Evolutionary conservation across 1,140 invertebrate species (phyloP), one percentile per base, ranked within the genome.

Genomic region (Drosophila nigrodunni): DNA sequence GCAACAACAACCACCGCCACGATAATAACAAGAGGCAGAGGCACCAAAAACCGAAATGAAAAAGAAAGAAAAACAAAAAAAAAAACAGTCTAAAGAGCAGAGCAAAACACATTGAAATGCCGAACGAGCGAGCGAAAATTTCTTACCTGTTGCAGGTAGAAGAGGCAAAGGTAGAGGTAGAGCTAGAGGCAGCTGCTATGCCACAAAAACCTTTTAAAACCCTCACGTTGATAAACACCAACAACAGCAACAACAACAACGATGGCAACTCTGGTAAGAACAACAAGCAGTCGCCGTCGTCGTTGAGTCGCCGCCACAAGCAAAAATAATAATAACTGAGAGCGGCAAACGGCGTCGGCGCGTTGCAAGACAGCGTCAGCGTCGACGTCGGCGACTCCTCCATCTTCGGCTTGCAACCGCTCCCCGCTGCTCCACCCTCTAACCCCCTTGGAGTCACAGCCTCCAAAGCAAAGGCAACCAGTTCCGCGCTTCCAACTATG

Each of bases 181-280:
- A 59, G 41, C 10, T 46, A 57, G 35, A 77, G 79, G 86, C 85
- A 89, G 85, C 85, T 85, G 83, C 82, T 78, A 78, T 86, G 83
- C 80, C 83, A 88, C 83, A 85, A 88, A 89, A 89, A 89, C 85
- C 85, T 89, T 89, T 89, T 90, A 89, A 89, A 89, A 89, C 85
- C 85, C 78, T 89, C 80, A 89, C 85, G 74, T 88, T 88, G 82
- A 78, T 81, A 86, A 86, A 74, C 69, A 77, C 67, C 62, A 77
- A 73, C 62, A 73, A 57, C 55, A 66, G 60, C 52, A 77, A 62
- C 74, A 77, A 44, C 67, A 73, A 52, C 59, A 57, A 41, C 72
- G 59, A 52, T 55, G 60, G 52, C 55, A 66, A 52, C 60, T 52
- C 39, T 74, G 70, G 74, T 74, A 57, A 49, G 54, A 77, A 62